Percentiles rank a stretch among this genome's conserved stretches.
phyloP scores from a whole-genome alignment of 1,140 invertebrate genomes.

The Eupristina koningsbergeri region DNA sequence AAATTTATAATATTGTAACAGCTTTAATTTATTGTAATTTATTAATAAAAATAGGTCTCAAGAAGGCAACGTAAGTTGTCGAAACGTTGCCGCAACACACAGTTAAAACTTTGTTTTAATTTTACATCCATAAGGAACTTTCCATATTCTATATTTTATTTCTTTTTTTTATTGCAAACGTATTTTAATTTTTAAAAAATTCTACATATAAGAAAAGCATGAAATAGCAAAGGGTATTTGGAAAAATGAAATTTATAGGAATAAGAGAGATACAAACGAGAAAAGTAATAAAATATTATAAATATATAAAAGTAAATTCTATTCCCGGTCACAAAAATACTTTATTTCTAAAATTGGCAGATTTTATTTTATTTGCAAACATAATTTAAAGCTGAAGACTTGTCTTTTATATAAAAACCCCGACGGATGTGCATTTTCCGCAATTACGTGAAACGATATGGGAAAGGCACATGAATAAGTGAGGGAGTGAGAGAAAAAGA shows the following conservation, averaged over 20 bases:
- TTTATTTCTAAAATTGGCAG: slow-evolving; percentile 40
- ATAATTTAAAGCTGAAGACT: slow-evolving; percentile 54
- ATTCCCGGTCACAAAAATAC: slow-evolving; percentile 47
- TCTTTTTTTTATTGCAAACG: slow-evolving; percentile 12
- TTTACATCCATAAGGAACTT: too few species aligned
- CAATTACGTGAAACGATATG: slow-evolving; percentile 4
- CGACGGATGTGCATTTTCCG: slow-evolving; percentile 18
- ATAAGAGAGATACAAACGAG: neutral
- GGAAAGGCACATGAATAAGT: slow-evolving; percentile 45
- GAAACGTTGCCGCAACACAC: too few species aligned
- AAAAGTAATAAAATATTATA: slow-evolving; percentile 25
- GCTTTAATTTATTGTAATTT: too few species aligned
- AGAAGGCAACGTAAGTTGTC: too few species aligned
- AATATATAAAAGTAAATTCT: slow-evolving; percentile 36
- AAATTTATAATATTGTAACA: too few species aligned
- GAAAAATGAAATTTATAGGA: neutral
- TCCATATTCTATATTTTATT: too few species aligned
- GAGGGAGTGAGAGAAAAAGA: slow-evolving; percentile 22
- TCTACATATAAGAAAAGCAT: neutral
- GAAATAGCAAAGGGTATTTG: neutral
- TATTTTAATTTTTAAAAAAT: slow-evolving; percentile 9
- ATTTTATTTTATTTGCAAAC: slow-evolving; percentile 55
- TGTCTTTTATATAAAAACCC: too few species aligned
- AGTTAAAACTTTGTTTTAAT: too few species aligned
- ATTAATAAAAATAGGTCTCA: too few species aligned